phyloP scores from a whole-genome alignment of 2,888 invertebrate genomes.

The Epinotia brunnichana region DNA sequence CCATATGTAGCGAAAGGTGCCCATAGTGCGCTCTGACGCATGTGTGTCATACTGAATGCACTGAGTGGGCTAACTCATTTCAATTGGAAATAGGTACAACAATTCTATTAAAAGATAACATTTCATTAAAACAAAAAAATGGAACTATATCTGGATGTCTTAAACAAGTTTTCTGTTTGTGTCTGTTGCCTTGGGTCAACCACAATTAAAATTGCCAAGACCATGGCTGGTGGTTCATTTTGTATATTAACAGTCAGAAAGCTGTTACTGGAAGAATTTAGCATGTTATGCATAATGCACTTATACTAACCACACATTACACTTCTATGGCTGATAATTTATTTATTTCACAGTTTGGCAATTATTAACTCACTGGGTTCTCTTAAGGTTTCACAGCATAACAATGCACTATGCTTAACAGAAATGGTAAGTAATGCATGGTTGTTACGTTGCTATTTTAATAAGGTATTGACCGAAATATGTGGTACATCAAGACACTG shows the following conservation, averaged over 20 bases:
- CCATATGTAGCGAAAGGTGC: neutral
- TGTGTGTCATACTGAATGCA: too few relatives aligned
- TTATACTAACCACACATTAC: neutral
- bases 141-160: too few relatives aligned
- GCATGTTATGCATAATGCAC: neutral
- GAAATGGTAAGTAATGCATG: slow-evolving; percentile 16
- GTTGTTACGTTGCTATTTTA: neutral
- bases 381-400: slow-evolving; percentile 17
- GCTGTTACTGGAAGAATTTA: neutral
- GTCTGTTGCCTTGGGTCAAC: neutral
- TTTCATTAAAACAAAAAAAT: too few relatives aligned
- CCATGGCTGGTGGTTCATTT: neutral
- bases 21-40: too few relatives aligned
- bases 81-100: too few relatives aligned
- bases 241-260: neutral
- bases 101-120: too few relatives aligned
- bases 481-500: neutral
- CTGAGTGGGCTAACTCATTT: too few relatives aligned
- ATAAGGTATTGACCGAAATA: neutral
- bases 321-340: neutral
- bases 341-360: slow-evolving; percentile 22
- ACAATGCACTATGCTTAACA: slow-evolving; percentile 14
- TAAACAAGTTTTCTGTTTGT: too few relatives aligned
- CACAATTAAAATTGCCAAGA: neutral
- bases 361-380: slow-evolving; percentile 21